Evolutionary conservation across 2,888 invertebrate genomes (phyloP), one percentile per base, ranked within the genome.

Genomic region (Lasius platythorax): DNA sequence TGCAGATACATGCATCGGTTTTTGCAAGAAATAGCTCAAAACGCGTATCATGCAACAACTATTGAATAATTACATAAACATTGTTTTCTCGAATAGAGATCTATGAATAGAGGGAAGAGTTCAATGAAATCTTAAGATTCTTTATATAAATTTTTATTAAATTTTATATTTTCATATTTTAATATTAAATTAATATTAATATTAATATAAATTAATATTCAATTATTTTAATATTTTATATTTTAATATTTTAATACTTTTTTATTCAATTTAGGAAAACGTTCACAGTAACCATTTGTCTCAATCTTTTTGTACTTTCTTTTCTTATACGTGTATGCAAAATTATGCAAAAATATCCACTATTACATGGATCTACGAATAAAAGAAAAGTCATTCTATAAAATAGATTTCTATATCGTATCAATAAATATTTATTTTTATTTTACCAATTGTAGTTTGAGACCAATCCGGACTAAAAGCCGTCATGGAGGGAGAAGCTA

Each of bases 381-480:
- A 12, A 56, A 23, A 18, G 18, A 18, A 73, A 37, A 58, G 15
- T 37, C 33, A 23, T 37, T 40, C 18, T 53, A 11, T 33, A 28
- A 73, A 58, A 28, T n/a, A 58, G 30, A 28, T 72, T 56, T 46
- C 46, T 23, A 33, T 23, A 30, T 9, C n/a, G 33, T 53, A 33
- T 23, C 11, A 33, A 72, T 56, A 40, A 37, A n/a, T 37, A 53
- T 37, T 53, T 53, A 18, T 70, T 46, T 46, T 70, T 66, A n/a
- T n/a, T 15, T 15, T 70, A 70, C 2, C n/a, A 33, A 6, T 37
- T 37, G 8, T n/a, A 72, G 15, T 3, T n/a, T 61, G 4, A 6
- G 3, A 61, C 8, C 6, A 43, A 18, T 23, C n/a, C 5, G 37
- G 50, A 33, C 15, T 40, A 11, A 28, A 56, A 74, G 18, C 15